A percentile compares a stretch with the other conserved stretches of the same genome.
Conservation (phyloP, 2,113 vertebrate species). For the Malurus melanocephalus region DNA sequence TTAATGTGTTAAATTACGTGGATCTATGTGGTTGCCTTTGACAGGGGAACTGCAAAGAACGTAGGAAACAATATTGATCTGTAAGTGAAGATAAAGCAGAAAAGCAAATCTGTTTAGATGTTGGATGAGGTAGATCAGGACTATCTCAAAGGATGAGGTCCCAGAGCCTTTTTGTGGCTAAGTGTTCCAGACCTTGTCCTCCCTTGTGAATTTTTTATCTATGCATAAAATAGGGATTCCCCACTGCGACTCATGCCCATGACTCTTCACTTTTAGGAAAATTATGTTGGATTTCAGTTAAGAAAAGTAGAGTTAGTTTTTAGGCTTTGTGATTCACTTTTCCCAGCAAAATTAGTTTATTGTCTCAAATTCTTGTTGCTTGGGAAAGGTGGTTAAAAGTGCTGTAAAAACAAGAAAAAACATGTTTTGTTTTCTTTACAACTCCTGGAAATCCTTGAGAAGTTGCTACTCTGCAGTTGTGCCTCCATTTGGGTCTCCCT, state of each 20-base stretch:
- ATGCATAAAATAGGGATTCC: not conserved
- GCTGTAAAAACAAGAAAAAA: not conserved
- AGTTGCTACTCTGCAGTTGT: not conserved
- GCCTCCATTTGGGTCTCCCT: not conserved
- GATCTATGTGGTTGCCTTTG: not conserved
- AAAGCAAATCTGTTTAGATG: not conserved
- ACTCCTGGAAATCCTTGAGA: not conserved
- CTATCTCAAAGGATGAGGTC: not conserved
- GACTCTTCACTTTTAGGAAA: not conserved
- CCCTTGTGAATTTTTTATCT: not conserved
- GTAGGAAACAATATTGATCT: not conserved
- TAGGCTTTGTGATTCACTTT: not conserved
- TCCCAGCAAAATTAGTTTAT: not conserved
- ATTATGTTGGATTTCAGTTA: not conserved
- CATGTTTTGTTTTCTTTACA: not conserved
- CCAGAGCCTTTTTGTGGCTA: not conserved
- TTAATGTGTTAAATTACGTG: not conserved
- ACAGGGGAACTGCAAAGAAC: not conserved
- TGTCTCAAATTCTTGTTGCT: not conserved
- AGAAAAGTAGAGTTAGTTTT: not conserved
- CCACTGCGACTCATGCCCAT: not conserved
- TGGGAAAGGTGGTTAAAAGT: not conserved
- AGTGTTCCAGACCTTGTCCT: not conserved
- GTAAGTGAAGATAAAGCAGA: not conserved
- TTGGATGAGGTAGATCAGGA: not conserved